A percentile compares a stretch with the other conserved stretches of the same genome.
Conservation (phyloP, 2,797 vertebrate genomes). For the Hephaestus fuliginosus region DNA sequence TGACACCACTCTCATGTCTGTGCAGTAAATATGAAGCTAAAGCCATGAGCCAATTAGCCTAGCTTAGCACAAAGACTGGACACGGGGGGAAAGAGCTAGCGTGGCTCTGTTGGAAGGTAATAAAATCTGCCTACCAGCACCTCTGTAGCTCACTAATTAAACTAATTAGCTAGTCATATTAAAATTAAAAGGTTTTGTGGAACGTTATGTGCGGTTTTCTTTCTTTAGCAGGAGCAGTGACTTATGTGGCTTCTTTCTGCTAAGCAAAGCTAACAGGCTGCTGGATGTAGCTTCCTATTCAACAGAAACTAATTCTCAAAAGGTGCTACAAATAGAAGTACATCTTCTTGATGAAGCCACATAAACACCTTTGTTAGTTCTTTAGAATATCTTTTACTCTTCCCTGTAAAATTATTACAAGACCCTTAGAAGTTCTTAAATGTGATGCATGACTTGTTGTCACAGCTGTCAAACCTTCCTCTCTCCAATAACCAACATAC, state of each 20-base stretch:
- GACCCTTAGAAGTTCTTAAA: neutral
- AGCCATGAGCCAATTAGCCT: constrained; percentile 1
- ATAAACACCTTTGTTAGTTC: neutral
- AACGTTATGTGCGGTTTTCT: neutral
- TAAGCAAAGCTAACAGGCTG: constrained; percentile 2
- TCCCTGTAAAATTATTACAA: neutral
- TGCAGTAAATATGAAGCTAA: neutral
- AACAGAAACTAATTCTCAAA: neutral
- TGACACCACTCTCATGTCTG: constrained; percentile 15
- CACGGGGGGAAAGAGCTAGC: neutral
- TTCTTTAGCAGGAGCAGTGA: neutral
- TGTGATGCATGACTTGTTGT: constrained; percentile 15
- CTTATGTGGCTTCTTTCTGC: neutral
- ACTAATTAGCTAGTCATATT: neutral
- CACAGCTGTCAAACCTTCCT: neutral
- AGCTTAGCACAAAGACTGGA: constrained; percentile 1
- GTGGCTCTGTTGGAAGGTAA: neutral
- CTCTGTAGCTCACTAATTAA: neutral
- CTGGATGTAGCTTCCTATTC: neutral
- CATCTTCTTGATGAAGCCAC: neutral
- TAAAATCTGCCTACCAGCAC: neutral
- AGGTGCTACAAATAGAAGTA: neutral
- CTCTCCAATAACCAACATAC: too few relatives aligned
- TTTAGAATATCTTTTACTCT: neutral
- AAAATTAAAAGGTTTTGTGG: neutral